Conservation (phyloP, 2,888 invertebrate species). For the Chrysolina oricalcia region DNA sequence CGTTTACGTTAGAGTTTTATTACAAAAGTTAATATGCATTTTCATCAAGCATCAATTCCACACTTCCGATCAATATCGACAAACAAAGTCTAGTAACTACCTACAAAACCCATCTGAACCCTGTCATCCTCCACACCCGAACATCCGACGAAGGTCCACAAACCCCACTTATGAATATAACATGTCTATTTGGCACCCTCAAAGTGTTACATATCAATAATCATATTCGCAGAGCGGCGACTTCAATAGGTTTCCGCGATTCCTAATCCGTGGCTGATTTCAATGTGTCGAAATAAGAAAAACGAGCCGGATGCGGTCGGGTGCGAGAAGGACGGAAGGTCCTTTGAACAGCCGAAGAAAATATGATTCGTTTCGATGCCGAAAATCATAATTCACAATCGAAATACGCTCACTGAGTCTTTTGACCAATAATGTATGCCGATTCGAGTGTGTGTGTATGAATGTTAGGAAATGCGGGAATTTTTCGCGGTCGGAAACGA, state of each 20-base stretch:
- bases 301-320: constrained; percentile 47
- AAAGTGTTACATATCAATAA: constrained; percentile 72
- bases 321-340: constrained; percentile 55
- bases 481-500: constrained; percentile 31
- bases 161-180: constrained; percentile 71
- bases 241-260: constrained; percentile 66
- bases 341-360: constrained; percentile 71
- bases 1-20: too few species aligned
- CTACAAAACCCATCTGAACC: neutral
- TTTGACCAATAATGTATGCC: constrained; percentile 72
- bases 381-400: constrained; percentile 71
- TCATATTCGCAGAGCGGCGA: constrained; percentile 67
- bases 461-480: constrained; percentile 1
- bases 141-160: neutral
- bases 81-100: too few species aligned
- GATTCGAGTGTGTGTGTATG: constrained; percentile 52
- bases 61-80: too few species aligned
- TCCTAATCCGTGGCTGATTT: constrained; percentile 67
- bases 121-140: neutral
- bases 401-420: constrained; percentile 70
- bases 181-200: constrained; percentile 72
- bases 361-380: constrained; percentile 71
- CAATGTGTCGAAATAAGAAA: constrained; percentile 61
- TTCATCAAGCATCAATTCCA: too few species aligned
- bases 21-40: too few species aligned